Evolutionary conservation across 2,888 invertebrate genomes (phyloP).

Genomic region (Lasioglossum vierecki): DNA sequence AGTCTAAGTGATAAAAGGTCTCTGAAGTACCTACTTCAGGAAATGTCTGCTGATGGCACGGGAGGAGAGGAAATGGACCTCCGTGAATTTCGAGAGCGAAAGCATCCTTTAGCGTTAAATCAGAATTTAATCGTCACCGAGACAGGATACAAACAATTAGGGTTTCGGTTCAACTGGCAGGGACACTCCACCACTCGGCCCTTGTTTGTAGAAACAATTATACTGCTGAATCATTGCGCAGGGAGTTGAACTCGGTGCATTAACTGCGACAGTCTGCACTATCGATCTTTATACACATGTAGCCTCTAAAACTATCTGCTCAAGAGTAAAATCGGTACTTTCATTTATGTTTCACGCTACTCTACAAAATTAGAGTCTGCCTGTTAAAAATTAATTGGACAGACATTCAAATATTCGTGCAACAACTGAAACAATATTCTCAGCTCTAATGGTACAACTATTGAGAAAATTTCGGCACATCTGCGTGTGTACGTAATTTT

Average conservation of each 20-base stretch:
- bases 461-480: neutral
- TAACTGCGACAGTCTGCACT: neutral
- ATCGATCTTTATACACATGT: neutral
- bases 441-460: neutral
- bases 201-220: constrained; percentile 11
- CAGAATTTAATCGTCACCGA: constrained; percentile 12
- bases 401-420: neutral
- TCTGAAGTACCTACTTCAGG: neutral
- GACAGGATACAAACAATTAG: constrained; percentile 8
- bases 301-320: neutral
- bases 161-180: neutral
- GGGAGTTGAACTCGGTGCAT: neutral
- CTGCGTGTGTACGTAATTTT: too few relatives aligned
- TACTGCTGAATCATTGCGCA: neutral
- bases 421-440: neutral
- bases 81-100: constrained; percentile 4
- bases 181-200: neutral
- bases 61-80: neutral
- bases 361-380: too few relatives aligned
- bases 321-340: neutral
- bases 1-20: neutral
- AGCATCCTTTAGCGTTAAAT: constrained; percentile 2
- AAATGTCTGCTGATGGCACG: constrained; percentile 2
- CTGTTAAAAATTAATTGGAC: too few relatives aligned
- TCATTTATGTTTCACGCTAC: neutral